Percentiles rank a stretch among this genome's conserved stretches.
These are phyloP conservation scores for Ips nitidus DNA, from an alignment of 1,140 invertebrate species.

Conservation along the genomic window DNA sequence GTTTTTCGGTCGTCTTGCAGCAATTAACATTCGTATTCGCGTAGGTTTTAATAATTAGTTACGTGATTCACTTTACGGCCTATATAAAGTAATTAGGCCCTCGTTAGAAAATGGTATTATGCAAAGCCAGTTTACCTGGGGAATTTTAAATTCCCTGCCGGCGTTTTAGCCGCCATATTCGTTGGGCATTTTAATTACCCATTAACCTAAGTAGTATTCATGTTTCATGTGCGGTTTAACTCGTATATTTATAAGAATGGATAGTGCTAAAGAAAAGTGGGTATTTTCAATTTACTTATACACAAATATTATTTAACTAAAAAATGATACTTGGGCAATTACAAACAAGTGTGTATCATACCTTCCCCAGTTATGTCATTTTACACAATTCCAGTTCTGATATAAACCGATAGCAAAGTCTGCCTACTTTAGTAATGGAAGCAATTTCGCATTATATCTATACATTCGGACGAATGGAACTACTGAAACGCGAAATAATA, in stretches of 20 bases:
- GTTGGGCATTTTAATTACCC: constrained; percentile 1
- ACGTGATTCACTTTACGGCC: constrained; percentile 1
- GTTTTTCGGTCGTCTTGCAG: background rate
- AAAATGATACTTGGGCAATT: too few species aligned
- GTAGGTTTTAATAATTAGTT: background rate
- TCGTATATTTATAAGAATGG: too few species aligned
- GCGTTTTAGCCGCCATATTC: background rate
- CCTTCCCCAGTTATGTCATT: too few species aligned
- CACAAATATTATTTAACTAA: too few species aligned
- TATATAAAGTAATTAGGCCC: constrained; percentile 1
- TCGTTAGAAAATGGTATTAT: background rate
- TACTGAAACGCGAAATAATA: constrained; percentile 17
- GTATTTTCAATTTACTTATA: too few species aligned
- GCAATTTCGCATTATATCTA: constrained; percentile 15
- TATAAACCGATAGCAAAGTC: too few species aligned
- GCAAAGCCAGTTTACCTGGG: background rate
- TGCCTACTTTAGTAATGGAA: constrained; percentile 2
- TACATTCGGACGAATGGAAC: constrained; percentile 2
- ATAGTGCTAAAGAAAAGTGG: too few species aligned
- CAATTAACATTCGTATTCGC: background rate
- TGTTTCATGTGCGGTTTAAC: too few species aligned
- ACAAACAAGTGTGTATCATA: too few species aligned
- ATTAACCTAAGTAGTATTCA: too few species aligned
- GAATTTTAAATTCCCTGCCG: constrained; percentile 1
- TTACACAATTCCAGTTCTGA: too few species aligned